These are phyloP conservation scores for Oreonectes daqikongensis DNA, from an alignment of 2,797 vertebrate genomes.

Conservation along the genomic window DNA sequence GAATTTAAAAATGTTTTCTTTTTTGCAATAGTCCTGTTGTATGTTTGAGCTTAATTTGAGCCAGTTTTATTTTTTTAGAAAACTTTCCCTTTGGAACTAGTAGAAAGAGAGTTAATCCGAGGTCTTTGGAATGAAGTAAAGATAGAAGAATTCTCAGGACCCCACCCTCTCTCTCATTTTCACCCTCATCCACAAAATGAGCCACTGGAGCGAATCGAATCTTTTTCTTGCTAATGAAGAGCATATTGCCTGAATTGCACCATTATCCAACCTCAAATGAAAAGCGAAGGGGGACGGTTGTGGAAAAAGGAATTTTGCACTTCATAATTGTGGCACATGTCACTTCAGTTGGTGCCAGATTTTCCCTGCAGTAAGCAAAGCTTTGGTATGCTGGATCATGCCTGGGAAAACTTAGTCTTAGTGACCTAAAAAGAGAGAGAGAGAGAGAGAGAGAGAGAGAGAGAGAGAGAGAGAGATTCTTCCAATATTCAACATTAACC, in stretches of 20 bases:
- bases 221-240: slow-evolving; percentile 71
- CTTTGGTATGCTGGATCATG: slow-evolving; percentile 63
- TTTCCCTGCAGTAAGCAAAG: slow-evolving; percentile 67
- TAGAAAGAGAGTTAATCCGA: slow-evolving; percentile 28
- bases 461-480: slow-evolving; percentile 43
- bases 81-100: slow-evolving; percentile 21
- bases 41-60: not conserved
- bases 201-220: slow-evolving; percentile 64
- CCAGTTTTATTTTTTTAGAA: slow-evolving; percentile 7
- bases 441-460: slow-evolving; percentile 15
- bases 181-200: slow-evolving; percentile 41
- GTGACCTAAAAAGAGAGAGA: slow-evolving; percentile 21
- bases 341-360: slow-evolving; percentile 66
- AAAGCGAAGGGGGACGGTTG: slow-evolving; percentile 9
- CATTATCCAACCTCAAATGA: slow-evolving; percentile 43
- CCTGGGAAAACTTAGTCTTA: slow-evolving; percentile 67
- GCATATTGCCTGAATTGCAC: slow-evolving; percentile 70
- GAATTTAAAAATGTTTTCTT: slow-evolving; percentile 1
- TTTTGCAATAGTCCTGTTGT: not conserved
- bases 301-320: slow-evolving; percentile 54
- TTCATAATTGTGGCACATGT: slow-evolving; percentile 65
- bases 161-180: slow-evolving; percentile 34
- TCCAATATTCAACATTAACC: slow-evolving; percentile 22
- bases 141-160: slow-evolving; percentile 42
- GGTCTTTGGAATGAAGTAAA: slow-evolving; percentile 40